These are phyloP conservation scores for Tretioscincus oriximinensis DNA, from an alignment of 2,113 vertebrate genomes.

Conservation along the genomic window DNA sequence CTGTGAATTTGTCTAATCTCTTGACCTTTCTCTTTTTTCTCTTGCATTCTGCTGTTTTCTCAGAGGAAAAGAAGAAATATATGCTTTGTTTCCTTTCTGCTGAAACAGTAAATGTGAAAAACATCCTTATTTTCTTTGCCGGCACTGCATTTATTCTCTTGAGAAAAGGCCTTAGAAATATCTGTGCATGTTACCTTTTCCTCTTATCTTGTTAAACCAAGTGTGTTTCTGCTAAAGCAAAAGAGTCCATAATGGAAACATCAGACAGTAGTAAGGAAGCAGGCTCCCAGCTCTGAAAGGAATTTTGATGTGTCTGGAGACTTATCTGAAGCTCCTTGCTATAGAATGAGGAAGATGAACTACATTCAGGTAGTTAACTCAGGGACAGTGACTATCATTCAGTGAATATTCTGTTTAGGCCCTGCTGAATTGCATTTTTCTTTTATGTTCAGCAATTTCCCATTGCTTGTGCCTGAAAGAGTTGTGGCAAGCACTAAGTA, in stretches of 20 bases:
- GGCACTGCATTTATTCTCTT: constrained; percentile 11
- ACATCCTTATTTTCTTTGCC: constrained; percentile 6
- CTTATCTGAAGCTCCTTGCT: neutral
- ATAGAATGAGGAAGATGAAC: neutral
- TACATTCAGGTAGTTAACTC: neutral
- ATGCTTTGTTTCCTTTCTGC: constrained; percentile 14
- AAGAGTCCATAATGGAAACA: neutral
- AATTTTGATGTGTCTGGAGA: neutral
- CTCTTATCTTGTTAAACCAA: constrained; percentile 33
- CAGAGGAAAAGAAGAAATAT: constrained; percentile 13
- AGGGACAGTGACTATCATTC: neutral
- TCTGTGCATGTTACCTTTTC: constrained; percentile 26
- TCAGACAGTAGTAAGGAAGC: constrained; percentile 1
- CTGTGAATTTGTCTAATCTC: neutral
- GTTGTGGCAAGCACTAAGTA: neutral
- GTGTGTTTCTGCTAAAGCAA: constrained; percentile 17
- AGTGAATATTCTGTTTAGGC: neutral
- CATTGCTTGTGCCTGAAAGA: neutral
- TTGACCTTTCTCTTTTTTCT: neutral
- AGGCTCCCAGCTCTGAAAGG: neutral
- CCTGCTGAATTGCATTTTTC: neutral
- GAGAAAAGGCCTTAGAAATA: constrained; percentile 9
- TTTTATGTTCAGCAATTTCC: neutral
- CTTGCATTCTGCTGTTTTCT: constrained; percentile 11
- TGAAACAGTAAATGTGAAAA: constrained; percentile 30